A percentile compares a stretch with the other conserved stretches of the same genome.
These are phyloP conservation scores for Tachysurus vachellii DNA, from an alignment of 2,113 vertebrate species.

Conservation along the genomic window DNA sequence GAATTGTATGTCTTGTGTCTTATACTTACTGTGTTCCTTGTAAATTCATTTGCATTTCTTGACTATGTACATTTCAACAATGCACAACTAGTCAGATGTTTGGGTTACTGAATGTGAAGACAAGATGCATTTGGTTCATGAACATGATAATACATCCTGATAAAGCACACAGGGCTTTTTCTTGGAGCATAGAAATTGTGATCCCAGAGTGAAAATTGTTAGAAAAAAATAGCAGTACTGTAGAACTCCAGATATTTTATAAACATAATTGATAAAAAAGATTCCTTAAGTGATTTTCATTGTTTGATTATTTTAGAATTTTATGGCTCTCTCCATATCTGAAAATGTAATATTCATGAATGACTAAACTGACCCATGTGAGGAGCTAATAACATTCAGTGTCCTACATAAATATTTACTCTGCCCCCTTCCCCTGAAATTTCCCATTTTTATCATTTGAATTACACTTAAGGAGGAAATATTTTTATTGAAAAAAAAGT, in stretches of 20 bases:
- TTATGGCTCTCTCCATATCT: background rate
- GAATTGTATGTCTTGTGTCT: background rate
- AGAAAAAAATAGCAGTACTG: background rate
- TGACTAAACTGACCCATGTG: background rate
- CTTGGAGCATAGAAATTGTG: background rate
- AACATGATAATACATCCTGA: background rate
- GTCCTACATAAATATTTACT: too few species aligned
- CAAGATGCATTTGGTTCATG: background rate
- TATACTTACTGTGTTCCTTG: background rate
- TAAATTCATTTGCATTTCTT: slow-evolving; percentile 2
- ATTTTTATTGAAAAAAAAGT: background rate
- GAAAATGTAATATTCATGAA: too few species aligned
- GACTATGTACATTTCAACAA: background rate
- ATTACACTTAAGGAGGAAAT: background rate
- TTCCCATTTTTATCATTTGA: background rate
- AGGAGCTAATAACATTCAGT: slow-evolving; percentile 1
- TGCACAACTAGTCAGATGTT: background rate
- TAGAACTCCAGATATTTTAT: background rate
- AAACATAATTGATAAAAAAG: background rate
- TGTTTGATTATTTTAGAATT: background rate
- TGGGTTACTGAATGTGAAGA: background rate
- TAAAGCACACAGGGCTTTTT: background rate
- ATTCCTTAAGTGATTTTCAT: background rate
- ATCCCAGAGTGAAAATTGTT: background rate
- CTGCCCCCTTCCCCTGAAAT: too few species aligned